Base-by-base conservation (phyloP, 2,797 vertebrate species). In the Falco novaeseelandiae region DNA sequence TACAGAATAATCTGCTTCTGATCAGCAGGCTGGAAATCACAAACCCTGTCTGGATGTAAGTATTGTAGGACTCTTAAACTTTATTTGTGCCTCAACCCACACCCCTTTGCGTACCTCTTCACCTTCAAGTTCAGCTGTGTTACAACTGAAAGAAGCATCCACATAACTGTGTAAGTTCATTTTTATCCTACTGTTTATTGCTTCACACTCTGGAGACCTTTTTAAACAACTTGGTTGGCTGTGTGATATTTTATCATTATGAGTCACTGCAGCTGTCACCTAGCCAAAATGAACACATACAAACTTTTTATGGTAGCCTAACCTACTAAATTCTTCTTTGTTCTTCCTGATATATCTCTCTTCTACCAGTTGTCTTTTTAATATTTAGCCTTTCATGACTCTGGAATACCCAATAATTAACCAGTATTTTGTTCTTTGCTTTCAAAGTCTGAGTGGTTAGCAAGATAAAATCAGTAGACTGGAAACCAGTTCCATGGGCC, bases 211-310 rank as follows among this genome's bases (percentile, higher is more conserved):
- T 48, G 59, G 83, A 82, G 93, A 79, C 38, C 21, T 90, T 86
- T 78, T 65, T 62, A 76, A 69, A 34, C 42, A 82, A 3, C 57
- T 72, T 48, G 21, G 23, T 44, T 65, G 57, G 57, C 73, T 87
- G 73, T 32, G 46, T 54, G 58, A 23, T 91, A 34, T 69, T 92
- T 61, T 38, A 46, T 18, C 10, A 5, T 34, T 34, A 3, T 80
- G 85, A 96, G 80, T 96, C 85, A 78, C 57, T 83, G 78, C 49
- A 62, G 78, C 65, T 93, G 87, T 66, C 55, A 90, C 44, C 79
- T 49, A 74, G 87, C 85, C 69, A 76, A 67, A 61, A 62, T 21
- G 22, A 44, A 38, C 17, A 17, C 62, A 42, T 2, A 44, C 0
- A 14, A 84, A 84, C 40, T 74, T 79, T 13, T 69, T 36, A 38